These are phyloP conservation scores for human DNA, from an alignment of 2,113 vertebrate genomes.

Conservation along the genomic window GRCh38 chr20:57603501-57604000, in stretches of 20 bases:
- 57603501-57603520: neutral
- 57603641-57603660: no score
- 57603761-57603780: no score
- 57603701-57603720: neutral
- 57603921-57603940: no score
- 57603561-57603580: neutral
- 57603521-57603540: neutral
- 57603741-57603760: neutral
- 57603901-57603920: no score
- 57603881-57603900: no score
- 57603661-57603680: neutral
- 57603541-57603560: neutral
- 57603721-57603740: neutral
- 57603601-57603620: neutral
- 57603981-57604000: no score
- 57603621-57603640: neutral
- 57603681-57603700: neutral
- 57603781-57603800: neutral
- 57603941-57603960: no score
- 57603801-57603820: neutral
- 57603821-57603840: neutral
- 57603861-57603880: no score
- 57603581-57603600: no score
- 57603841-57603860: rapidly evolving
- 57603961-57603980: no score